phyloP scores from a whole-genome alignment of 2,113 vertebrate species.

The Passer domesticus region DNA sequence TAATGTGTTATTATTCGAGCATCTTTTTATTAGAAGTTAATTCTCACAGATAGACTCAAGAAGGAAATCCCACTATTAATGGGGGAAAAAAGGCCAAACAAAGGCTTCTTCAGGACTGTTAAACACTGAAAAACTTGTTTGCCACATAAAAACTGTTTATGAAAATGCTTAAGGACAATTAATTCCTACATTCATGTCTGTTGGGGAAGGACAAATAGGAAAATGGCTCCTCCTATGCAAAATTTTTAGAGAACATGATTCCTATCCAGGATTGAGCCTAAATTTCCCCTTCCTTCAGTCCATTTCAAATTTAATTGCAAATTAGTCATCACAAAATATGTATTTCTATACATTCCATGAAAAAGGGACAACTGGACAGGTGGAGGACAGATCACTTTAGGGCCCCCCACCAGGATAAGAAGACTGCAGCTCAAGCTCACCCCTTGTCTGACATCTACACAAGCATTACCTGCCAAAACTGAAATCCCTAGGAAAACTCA shows the following conservation, averaged over 20 bases:
- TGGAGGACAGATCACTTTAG: not conserved
- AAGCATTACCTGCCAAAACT: not conserved
- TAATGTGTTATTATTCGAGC: not conserved
- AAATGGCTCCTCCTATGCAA: not conserved
- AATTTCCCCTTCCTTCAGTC: not conserved
- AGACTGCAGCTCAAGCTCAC: not conserved
- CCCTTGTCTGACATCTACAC: not conserved
- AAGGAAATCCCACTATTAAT: constrained; percentile 38
- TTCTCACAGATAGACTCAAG: constrained; percentile 39
- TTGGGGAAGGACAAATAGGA: not conserved
- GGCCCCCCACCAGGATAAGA: not conserved
- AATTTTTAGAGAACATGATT: not conserved
- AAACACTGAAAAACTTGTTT: constrained; percentile 19
- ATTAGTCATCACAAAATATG: not conserved
- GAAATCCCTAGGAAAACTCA: not conserved
- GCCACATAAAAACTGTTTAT: constrained; percentile 16
- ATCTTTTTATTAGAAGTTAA: constrained; percentile 42
- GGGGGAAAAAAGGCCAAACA: constrained; percentile 40
- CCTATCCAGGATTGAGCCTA: not conserved
- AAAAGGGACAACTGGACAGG: not conserved
- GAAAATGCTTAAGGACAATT: not conserved
- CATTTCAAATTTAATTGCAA: not conserved
- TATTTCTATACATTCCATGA: not conserved
- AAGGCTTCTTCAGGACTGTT: constrained; percentile 9
- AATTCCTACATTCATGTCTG: not conserved